These are phyloP conservation scores for Tetranychus piercei DNA, from an alignment of 2,888 invertebrate species.

Conservation along the genomic window DNA sequence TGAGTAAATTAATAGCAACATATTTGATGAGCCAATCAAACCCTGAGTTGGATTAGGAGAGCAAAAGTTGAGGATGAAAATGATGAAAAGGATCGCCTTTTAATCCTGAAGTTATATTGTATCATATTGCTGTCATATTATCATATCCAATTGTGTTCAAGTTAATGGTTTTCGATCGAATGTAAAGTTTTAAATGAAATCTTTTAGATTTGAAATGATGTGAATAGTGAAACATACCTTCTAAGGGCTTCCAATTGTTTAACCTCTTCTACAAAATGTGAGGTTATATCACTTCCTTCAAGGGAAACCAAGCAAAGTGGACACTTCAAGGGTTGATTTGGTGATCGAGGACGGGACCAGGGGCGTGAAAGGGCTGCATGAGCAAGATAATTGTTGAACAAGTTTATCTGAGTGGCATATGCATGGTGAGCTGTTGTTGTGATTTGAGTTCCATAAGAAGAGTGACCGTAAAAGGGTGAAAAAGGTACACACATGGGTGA, in stretches of 20 bases:
- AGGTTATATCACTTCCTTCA: constrained; percentile 19
- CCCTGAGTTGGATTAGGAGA: no score
- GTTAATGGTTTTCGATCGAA: no score
- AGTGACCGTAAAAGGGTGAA: constrained; percentile 7
- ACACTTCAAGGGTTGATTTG: constrained; percentile 17
- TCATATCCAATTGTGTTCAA: no score
- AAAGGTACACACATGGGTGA: constrained; percentile 6
- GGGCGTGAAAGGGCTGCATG: constrained; percentile 2
- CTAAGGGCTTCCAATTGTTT: constrained; percentile 20
- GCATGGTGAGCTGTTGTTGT: not conserved
- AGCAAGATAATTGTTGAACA: constrained; percentile 3
- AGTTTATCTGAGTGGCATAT: constrained; percentile 7
- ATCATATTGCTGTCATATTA: no score
- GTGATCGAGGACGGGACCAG: constrained; percentile 10
- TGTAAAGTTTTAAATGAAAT: no score
- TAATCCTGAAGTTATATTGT: no score
- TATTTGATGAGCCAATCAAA: no score
- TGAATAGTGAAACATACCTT: constrained; percentile 16
- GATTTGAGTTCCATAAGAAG: not conserved
- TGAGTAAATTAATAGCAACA: no score
- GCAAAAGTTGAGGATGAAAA: no score
- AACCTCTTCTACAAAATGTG: constrained; percentile 22
- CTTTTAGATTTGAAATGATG: not conserved
- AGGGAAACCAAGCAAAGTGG: constrained; percentile 20
- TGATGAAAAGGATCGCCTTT: no score